Evolutionary conservation across 2,113 vertebrate species (phyloP).

Genomic region (Cephalopholis sonnerati): DNA sequence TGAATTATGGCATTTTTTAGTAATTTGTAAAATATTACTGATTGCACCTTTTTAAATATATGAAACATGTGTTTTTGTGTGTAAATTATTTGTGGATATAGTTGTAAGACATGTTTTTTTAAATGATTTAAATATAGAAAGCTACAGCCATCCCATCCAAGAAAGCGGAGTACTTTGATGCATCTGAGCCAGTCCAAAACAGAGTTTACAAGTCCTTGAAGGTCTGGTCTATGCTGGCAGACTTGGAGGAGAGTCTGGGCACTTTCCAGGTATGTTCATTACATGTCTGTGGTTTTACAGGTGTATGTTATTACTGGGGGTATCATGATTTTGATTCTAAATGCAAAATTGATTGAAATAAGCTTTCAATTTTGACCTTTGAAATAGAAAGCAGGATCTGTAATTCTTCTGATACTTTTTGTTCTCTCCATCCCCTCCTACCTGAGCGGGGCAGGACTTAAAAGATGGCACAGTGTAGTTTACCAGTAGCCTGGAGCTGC

Average conservation of each 20-base stretch:
- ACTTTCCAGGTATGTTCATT: slow-evolving; percentile 89
- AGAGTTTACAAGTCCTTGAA: slow-evolving; percentile 93
- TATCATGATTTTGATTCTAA: too few species aligned
- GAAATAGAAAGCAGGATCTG: too few species aligned
- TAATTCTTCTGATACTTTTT: too few species aligned
- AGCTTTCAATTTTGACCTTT: too few species aligned
- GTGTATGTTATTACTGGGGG: not conserved
- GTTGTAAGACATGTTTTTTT: not conserved
- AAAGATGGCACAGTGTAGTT: too few species aligned
- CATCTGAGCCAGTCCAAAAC: slow-evolving; percentile 92
- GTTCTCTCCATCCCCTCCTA: too few species aligned
- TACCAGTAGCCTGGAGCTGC: too few species aligned
- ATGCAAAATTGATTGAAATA: too few species aligned
- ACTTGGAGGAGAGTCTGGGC: slow-evolving; percentile 94
- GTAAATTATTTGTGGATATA: too few species aligned
- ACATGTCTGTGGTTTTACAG: not conserved
- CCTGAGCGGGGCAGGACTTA: too few species aligned
- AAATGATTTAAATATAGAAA: slow-evolving; percentile 82
- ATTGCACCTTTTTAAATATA: not conserved
- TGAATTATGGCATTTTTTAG: not conserved
- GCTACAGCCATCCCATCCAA: slow-evolving; percentile 93
- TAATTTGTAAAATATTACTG: too few species aligned
- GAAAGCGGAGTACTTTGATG: slow-evolving; percentile 94
- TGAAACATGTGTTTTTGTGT: not conserved
- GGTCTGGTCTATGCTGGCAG: slow-evolving; percentile 96